phyloP scores from a whole-genome alignment of 35 echinoderm and acorn worm species.

The Nesometra sesokonis region DNA sequence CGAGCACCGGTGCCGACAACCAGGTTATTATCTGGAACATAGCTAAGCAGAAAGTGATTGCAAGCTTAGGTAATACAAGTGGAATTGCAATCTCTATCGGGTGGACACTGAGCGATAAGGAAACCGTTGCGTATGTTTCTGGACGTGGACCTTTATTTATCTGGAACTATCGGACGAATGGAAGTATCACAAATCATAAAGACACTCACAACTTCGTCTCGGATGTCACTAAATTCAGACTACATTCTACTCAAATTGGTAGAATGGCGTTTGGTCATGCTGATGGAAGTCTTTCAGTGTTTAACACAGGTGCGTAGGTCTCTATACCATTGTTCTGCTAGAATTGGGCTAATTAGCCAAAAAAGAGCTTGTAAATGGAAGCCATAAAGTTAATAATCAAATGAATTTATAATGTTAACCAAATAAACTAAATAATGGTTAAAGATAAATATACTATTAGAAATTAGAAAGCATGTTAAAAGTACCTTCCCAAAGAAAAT shows the following conservation, averaged over 20 bases:
- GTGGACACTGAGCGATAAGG: constrained; percentile 58
- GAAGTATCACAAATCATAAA: constrained; percentile 32
- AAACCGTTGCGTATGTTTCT: constrained; percentile 45
- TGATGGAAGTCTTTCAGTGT: constrained; percentile 80
- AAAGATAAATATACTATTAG: too few species aligned
- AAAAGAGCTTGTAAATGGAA: too few species aligned
- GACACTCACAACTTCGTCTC: constrained; percentile 70
- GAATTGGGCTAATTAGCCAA: too few species aligned
- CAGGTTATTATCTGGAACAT: constrained; percentile 79
- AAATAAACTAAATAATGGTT: too few species aligned
- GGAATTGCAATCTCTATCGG: constrained; percentile 41
- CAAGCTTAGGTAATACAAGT: constrained; percentile 51
- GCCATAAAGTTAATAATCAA: too few species aligned
- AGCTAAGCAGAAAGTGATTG: constrained; percentile 44
- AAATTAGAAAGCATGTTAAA: too few species aligned
- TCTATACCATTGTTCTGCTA: too few species aligned
- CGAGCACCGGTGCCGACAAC: constrained; percentile 58
- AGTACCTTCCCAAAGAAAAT: too few species aligned
- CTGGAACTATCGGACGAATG: constrained; percentile 38
- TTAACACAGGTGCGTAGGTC: constrained; percentile 41
- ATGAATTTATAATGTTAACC: too few species aligned
- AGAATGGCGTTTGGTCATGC: constrained; percentile 88
- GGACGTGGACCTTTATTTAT: constrained; percentile 65
- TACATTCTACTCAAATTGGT: constrained; percentile 63
- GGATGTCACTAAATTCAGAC: constrained; percentile 66